Evolutionary conservation across 1,140 invertebrate species (phyloP), one percentile per base, ranked within the genome.

Genomic region (Cydia fagiglandana): DNA sequence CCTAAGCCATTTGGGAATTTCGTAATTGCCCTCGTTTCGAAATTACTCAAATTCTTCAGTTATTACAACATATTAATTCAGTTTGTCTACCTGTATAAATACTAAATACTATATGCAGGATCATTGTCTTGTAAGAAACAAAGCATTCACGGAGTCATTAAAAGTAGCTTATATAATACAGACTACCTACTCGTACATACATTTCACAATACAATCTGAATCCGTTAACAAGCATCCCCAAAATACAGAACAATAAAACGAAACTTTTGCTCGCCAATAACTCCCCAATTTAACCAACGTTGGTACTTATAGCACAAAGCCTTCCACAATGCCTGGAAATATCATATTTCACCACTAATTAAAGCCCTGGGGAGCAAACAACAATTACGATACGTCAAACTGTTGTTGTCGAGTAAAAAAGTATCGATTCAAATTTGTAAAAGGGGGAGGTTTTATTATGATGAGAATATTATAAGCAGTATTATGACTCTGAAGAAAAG

Each of bases 271-370:
- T n/a, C 13, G 24, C 24, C 34, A 70, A 70, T 70, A 70, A 70
- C 17, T 70, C 34, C 15, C 66, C 66, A 70, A 50, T 74, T 74
- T 53, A 74, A 53, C 47, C 12, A 74, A 28, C 73, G 17, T 28
- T n/a, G 38, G 41, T 50, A 53, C 47, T 56, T 53, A 28, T 56
- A 74, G 56, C 24, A 74, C 20, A 74, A 74, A 74, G 15, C 73
- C 24, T 41, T 74, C n/a, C 77, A 82, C 81, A 80, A 79, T 79
- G 17, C 50, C 79, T 77, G 78, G 84, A 87, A 88, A 87, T 89
- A 88, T 88, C 86, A 85, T 89, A 87, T 91, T 88, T 87, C 86
- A 82, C 80, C 84, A 86, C 80, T 89, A 91, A 89, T 89, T 88
- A 88, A 88, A 88, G 85, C 81, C 77, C 83, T 74, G 64, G 79